Conservation (phyloP, 2,113 vertebrate genomes). For the Gnathonemus echidnorhynchus region DNA sequence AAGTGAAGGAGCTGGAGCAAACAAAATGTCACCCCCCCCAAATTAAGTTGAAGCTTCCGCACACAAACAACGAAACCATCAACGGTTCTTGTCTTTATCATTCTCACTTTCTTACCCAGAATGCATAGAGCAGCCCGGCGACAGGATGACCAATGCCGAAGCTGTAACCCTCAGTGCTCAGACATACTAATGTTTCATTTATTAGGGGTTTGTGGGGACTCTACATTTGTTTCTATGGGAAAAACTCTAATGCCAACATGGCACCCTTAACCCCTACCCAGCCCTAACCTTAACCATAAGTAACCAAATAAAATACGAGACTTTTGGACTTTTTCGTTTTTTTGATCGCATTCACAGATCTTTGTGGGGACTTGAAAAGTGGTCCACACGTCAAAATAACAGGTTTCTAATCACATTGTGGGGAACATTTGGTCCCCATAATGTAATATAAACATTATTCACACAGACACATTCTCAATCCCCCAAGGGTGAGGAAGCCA, state of each 20-base stretch:
- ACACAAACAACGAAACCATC: background rate
- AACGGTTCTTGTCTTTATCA: too few species aligned
- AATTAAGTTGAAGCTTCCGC: background rate
- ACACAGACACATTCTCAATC: background rate
- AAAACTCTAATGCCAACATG: background rate
- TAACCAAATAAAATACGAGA: background rate
- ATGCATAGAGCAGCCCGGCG: background rate
- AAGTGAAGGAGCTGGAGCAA: background rate
- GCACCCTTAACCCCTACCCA: background rate
- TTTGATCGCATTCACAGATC: background rate
- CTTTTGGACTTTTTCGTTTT: background rate
- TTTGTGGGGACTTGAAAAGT: background rate
- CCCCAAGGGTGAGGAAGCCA: background rate
- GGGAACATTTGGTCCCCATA: too few species aligned
- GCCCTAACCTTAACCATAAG: background rate
- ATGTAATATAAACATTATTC: background rate
- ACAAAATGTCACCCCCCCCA: background rate
- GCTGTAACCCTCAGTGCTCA: background rate
- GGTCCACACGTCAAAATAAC: too few species aligned
- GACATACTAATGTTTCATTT: background rate
- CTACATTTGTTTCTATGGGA: too few species aligned
- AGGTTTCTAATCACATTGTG: too few species aligned
- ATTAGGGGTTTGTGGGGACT: background rate
- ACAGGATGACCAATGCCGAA: background rate
- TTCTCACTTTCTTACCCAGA: background rate